These are phyloP conservation scores for Egretta garzetta DNA, from an alignment of 2,113 vertebrate species.

Conservation along the genomic window DNA sequence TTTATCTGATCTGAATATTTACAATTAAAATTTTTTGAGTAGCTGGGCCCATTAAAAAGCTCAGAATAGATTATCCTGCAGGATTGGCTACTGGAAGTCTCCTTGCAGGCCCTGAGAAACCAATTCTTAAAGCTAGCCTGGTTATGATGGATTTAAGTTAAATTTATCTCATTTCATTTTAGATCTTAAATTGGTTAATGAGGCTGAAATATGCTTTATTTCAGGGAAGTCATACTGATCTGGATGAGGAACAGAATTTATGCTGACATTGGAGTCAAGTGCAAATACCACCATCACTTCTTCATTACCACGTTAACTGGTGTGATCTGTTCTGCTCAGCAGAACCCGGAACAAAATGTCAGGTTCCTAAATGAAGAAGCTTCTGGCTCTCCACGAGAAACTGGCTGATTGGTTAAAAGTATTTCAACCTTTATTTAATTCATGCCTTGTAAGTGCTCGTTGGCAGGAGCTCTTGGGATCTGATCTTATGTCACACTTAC, in stretches of 20 bases:
- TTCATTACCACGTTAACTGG: slow-evolving; percentile 59
- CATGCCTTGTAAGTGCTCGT: slow-evolving; percentile 59
- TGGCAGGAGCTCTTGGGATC: slow-evolving; percentile 62
- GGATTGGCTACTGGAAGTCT: not conserved
- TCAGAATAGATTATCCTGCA: not conserved
- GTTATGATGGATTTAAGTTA: slow-evolving; percentile 12
- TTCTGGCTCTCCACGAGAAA: slow-evolving; percentile 19
- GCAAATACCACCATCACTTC: slow-evolving; percentile 65
- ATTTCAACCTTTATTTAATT: slow-evolving; percentile 68
- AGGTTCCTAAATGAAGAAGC: slow-evolving; percentile 61
- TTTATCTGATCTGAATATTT: not conserved
- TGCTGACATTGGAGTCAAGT: slow-evolving; percentile 20
- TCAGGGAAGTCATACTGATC: not conserved
- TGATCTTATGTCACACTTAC: slow-evolving; percentile 59
- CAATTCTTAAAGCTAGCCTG: not conserved
- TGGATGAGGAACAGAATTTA: slow-evolving; percentile 52
- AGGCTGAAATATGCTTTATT: slow-evolving; percentile 54
- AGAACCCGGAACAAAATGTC: slow-evolving; percentile 58
- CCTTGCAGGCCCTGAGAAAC: not conserved
- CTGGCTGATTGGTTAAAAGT: slow-evolving; percentile 44
- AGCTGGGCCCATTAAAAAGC: not conserved
- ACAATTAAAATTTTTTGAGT: not conserved
- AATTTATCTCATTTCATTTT: slow-evolving; percentile 45
- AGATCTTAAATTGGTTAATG: slow-evolving; percentile 40
- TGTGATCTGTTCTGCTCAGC: slow-evolving; percentile 66